Conservation (phyloP, 2,797 vertebrate genomes). For the Muscicapa striata region DNA sequence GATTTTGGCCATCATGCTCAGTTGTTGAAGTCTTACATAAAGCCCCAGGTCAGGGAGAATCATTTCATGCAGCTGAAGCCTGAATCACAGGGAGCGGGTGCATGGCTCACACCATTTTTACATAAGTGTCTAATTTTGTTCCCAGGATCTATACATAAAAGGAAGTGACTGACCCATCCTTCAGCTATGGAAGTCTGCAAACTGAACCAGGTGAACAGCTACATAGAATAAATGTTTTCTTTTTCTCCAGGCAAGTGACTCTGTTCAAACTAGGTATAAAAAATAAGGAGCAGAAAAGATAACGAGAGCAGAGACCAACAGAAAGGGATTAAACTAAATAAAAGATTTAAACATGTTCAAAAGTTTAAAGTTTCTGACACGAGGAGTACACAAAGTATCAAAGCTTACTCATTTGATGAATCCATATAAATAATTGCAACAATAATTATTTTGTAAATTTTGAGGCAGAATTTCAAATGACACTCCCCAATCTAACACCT, state of each 20-base stretch:
- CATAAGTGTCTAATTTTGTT: rapidly evolving
- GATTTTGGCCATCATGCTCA: background rate
- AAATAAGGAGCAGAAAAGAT: background rate
- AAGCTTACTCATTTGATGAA: background rate
- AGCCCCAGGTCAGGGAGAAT: background rate
- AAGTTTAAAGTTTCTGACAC: background rate
- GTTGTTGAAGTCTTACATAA: background rate
- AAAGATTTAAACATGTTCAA: background rate
- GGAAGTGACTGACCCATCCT: background rate
- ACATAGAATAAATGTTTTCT: background rate
- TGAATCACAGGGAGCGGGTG: background rate
- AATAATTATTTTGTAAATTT: constrained; percentile 24
- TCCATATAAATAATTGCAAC: background rate
- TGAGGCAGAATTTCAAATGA: background rate
- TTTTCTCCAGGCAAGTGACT: background rate
- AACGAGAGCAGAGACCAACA: background rate
- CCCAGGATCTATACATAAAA: background rate
- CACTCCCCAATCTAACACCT: constrained; percentile 34
- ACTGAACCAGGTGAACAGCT: background rate
- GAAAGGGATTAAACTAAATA: background rate
- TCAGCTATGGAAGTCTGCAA: background rate
- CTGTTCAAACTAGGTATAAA: background rate
- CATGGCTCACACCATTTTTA: background rate
- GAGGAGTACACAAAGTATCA: background rate
- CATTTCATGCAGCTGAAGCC: background rate